Base-by-base conservation (phyloP, 2,797 vertebrate species). In the Argentina silus region DNA sequence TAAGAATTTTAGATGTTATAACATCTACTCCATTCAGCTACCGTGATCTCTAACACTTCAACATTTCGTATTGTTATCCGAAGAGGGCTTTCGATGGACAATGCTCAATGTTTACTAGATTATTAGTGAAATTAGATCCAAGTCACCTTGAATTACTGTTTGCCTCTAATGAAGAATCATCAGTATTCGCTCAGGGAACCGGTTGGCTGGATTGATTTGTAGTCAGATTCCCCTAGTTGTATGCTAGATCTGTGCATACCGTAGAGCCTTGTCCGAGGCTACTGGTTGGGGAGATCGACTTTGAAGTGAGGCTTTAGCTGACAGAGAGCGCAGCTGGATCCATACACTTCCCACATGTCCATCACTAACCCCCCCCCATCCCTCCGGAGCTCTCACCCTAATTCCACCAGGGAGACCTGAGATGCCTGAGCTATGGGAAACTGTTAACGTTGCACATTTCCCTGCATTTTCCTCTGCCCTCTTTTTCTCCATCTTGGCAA, bases 291-390 rank as follows among this genome's bases (percentile, higher is more conserved):
- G 78, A 79, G 83, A 85, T 72, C 78, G 77, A 83, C 89, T 92
- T 92, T 92, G 86, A 92, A 90, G 85, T 89, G 75, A 83, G 86
- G 86, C 82, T 89, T 90, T 81, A 88, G 78, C 80, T 87, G 76
- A 86, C 77, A 84, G 83, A 84, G 77, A 86, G 70, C 71, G 2
- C 85, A 83, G 86, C 83, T 81, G 79, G 86, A 87, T 88, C 83
- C 81, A 85, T 85, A 84, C 71, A 81, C 77, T 85, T 88, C 85
- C 81, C 87, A 85, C 82, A 79, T 91, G 86, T 90, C 85, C 84
- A 81, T 80, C 79, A 84, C 71, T 78, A 89, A 82, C 78, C 82
- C 75, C 72, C 75, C 72, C 53, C 82, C 73, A 81, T 84, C 78
- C 79, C 72, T 78, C 84, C 42, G 51, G 74, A 77, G 78, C 69